Evolutionary conservation across 2,113 vertebrate genomes (phyloP), one percentile per base, ranked within the genome.

Genomic region (Tiliqua scincoides): DNA sequence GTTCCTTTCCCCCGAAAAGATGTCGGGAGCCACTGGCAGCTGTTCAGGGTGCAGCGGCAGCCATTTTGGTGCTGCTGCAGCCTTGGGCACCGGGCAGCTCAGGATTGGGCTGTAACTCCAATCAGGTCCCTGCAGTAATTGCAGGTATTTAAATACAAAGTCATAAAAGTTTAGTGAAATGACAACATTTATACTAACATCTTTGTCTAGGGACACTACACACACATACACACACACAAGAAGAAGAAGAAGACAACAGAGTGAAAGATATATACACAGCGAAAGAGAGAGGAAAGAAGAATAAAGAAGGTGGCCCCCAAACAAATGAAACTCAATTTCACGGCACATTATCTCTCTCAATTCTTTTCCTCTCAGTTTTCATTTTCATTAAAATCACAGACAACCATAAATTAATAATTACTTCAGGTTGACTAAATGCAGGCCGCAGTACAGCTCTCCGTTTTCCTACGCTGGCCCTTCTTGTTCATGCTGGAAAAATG

Each of bases 321-420:
- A 98, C 98, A 99, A 98, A 98, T 97, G 98, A 98, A 99, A 99
- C 97, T 98, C 98, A 99, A 99, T 99, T 99, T 99, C 98, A 99
- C 97, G 98, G 98, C 97, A 98, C 98, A 99, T 99, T 99, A 99
- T 99, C 98, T 98, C 97, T 97, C 97, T 98, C 98, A 97, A 97
- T 98, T 98, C 98, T 97, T 98, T 86, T 98, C 97, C 97, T 98
- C 98, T 96, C 97, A 98, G 97, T 97, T 99, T 99, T 99, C 98
- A 98, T 99, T 99, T 99, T 99, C 98, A 99, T 99, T 99, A 99
- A 99, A 98, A 98, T 98, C 97, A 98, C 97, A 98, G 98, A 98
- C 98, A 98, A 99, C 98, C 98, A 99, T 99, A 99, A 99, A 99
- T 99, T 99, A 99, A 99, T 99, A 99, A 99, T 99, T 99, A 98